Evolutionary conservation across 1,140 invertebrate species (phyloP).

Genomic region (Listronotus bonariensis): DNA sequence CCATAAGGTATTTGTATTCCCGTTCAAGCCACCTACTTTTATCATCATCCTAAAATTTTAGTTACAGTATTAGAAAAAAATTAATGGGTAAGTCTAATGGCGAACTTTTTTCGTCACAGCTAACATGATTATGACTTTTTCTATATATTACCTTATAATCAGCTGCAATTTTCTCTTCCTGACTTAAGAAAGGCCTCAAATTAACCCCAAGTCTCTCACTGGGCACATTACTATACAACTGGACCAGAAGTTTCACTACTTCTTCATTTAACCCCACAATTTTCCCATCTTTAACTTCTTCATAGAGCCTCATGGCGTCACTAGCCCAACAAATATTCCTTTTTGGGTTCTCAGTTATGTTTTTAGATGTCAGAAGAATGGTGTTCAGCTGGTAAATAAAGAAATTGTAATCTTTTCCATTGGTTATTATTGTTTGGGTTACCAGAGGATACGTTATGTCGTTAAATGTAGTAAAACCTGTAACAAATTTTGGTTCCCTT

Average conservation of each 20-base stretch:
- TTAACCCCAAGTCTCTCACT: slow-evolving; percentile 63
- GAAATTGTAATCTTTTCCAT: slow-evolving; percentile 83
- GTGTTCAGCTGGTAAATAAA: slow-evolving; percentile 91
- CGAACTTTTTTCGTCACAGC: no score
- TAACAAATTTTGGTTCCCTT: slow-evolving; percentile 9
- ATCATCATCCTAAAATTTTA: slow-evolving; percentile 58
- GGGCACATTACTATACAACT: slow-evolving; percentile 76
- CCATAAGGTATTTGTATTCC: slow-evolving; percentile 69
- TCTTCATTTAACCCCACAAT: slow-evolving; percentile 81
- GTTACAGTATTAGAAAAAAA: background rate
- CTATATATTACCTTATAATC: slow-evolving; percentile 60
- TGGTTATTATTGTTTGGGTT: slow-evolving; percentile 82
- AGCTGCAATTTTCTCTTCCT: slow-evolving; percentile 63
- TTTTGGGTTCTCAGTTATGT: slow-evolving; percentile 67
- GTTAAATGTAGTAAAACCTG: slow-evolving; percentile 83
- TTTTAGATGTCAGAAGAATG: slow-evolving; percentile 65
- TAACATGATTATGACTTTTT: no score
- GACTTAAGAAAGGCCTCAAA: slow-evolving; percentile 74
- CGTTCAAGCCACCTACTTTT: slow-evolving; percentile 70
- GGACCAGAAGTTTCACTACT: slow-evolving; percentile 73
- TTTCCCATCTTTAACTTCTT: slow-evolving; percentile 71
- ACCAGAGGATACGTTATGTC: slow-evolving; percentile 87
- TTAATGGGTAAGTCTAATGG: no score
- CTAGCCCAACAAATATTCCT: slow-evolving; percentile 84
- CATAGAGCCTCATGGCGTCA: slow-evolving; percentile 73